phyloP scores from a whole-genome alignment of 1,140 invertebrate genomes.

The Epicauta chinensis region DNA sequence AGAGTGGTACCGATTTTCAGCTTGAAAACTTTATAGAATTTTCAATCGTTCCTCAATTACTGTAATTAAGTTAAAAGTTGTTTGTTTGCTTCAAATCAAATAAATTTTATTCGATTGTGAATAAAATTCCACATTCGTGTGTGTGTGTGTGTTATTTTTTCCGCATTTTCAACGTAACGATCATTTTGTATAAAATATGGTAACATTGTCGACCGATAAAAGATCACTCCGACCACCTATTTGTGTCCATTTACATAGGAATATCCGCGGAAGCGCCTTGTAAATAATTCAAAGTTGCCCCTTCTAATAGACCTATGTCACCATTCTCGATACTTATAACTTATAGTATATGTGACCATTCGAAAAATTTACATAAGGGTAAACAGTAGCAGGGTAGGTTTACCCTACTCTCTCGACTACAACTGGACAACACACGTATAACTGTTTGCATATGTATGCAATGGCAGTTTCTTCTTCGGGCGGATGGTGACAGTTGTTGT shows the following conservation, averaged over 20 bases:
- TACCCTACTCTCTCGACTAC: neutral
- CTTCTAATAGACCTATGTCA: constrained; percentile 23
- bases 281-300: constrained; percentile 41
- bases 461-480: constrained; percentile 1
- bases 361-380: constrained; percentile 11
- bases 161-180: too few species aligned
- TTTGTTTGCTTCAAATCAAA: constrained; percentile 8
- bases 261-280: constrained; percentile 36
- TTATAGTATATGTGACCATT: constrained; percentile 31
- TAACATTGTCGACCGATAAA: constrained; percentile 17
- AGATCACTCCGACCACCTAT: constrained; percentile 29
- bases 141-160: too few species aligned
- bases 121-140: too few species aligned
- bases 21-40: constrained; percentile 13
- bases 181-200: too few species aligned
- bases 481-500: constrained; percentile 12
- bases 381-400: neutral
- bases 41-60: constrained; percentile 32
- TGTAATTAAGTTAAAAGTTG: constrained; percentile 31
- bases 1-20: constrained; percentile 15
- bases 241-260: constrained; percentile 31
- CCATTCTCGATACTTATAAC: constrained; percentile 36
- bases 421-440: neutral
- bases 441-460: constrained; percentile 15
- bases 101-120: too few species aligned